These are phyloP conservation scores for Whitmania pigra DNA, from an alignment of 1,140 invertebrate genomes.

Conservation along the genomic window DNA sequence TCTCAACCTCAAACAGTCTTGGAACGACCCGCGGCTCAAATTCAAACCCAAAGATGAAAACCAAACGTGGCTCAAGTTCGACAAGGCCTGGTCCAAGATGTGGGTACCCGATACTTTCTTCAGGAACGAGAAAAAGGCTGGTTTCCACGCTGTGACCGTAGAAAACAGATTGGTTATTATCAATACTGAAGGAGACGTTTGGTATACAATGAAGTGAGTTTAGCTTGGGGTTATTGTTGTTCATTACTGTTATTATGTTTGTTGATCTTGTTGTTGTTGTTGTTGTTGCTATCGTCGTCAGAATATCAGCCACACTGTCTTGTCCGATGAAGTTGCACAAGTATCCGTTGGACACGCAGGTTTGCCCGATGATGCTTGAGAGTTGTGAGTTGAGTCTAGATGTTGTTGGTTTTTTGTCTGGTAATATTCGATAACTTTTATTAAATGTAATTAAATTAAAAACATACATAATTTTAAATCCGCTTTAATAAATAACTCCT, in stretches of 20 bases:
- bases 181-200: neutral
- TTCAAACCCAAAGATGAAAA: conserved; percentile 21
- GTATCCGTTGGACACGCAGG: conserved; percentile 39
- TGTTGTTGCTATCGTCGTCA: neutral
- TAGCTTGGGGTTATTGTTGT: too few species aligned
- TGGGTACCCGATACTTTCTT: conserved; percentile 61
- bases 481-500: too few species aligned
- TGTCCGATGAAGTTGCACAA: conserved; percentile 88
- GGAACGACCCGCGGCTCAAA: conserved; percentile 36
- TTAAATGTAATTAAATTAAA: too few species aligned
- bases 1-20: conserved; percentile 38
- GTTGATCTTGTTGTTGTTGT: too few species aligned
- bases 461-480: too few species aligned
- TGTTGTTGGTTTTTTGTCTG: too few species aligned
- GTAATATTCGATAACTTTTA: too few species aligned
- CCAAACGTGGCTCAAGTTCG: neutral
- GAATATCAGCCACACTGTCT: conserved; percentile 62
- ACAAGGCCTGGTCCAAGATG: conserved; percentile 31
- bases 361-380: conserved; percentile 53
- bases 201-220: conserved; percentile 14
- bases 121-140: conserved; percentile 53
- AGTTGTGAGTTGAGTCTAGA: conserved; percentile 56
- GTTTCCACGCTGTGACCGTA: conserved; percentile 42
- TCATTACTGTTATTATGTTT: too few species aligned
- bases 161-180: conserved; percentile 49